Evolutionary conservation across 2,113 vertebrate species (phyloP).

Genomic region (Abramis brama): DNA sequence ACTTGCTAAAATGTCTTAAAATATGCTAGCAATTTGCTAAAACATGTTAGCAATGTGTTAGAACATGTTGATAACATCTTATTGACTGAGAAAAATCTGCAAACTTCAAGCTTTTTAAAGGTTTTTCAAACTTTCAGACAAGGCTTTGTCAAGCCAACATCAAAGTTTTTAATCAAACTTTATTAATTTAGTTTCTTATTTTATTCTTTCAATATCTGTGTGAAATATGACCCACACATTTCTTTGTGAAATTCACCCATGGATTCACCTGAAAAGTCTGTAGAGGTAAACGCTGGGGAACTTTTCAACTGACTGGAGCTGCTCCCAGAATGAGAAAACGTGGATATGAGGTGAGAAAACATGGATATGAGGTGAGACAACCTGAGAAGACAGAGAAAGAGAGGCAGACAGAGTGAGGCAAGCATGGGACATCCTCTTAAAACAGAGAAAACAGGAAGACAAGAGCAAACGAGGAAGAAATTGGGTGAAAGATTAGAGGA

Average conservation of each 20-base stretch:
- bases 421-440: conserved; percentile 20
- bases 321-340: not conserved
- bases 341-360: not conserved
- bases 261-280: not conserved
- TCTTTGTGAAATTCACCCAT: not conserved
- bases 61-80: too few species aligned
- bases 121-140: too few species aligned
- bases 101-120: too few species aligned
- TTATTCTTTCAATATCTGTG: not conserved
- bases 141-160: too few species aligned
- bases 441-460: conserved; percentile 51
- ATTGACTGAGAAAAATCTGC: too few species aligned
- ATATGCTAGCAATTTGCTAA: too few species aligned
- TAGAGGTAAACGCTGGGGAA: not conserved
- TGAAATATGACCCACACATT: not conserved
- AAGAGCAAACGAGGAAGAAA: conserved; percentile 57
- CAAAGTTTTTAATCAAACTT: not conserved
- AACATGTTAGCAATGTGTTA: too few species aligned
- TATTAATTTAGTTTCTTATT: not conserved
- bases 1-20: too few species aligned
- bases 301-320: not conserved
- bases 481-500: conserved; percentile 59
- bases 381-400: not conserved
- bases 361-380: not conserved
- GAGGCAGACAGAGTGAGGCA: conserved; percentile 18